Percentiles rank a stretch among this genome's conserved stretches.
Evolutionary conservation across 2,797 vertebrate genomes (phyloP).

Genomic region (Sebastes matsubarae): DNA sequence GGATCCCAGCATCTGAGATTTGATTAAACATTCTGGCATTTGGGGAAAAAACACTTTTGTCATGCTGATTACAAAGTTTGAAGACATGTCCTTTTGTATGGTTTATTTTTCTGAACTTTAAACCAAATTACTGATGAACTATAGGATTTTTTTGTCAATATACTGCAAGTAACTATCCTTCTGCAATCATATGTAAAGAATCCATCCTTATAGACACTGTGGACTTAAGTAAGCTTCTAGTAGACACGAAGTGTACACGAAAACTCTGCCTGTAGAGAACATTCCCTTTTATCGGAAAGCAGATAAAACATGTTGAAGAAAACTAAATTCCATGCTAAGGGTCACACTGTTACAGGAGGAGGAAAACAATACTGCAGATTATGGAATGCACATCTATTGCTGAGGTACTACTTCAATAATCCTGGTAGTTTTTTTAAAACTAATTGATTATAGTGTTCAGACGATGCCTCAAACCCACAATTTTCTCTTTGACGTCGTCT

Average conservation of each 20-base stretch:
- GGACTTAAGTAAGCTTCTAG: not conserved
- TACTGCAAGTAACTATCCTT: not conserved
- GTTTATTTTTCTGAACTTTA: not conserved
- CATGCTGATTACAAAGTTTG: not conserved
- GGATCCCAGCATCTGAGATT: not conserved
- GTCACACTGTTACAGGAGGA: not conserved
- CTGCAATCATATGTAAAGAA: not conserved
- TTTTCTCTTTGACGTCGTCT: slow-evolving; percentile 86
- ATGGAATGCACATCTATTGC: not conserved
- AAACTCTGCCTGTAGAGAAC: not conserved
- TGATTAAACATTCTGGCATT: not conserved
- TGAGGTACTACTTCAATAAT: not conserved
- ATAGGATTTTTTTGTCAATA: not conserved
- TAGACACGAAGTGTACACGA: not conserved
- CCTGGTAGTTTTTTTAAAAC: not conserved
- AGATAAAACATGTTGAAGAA: not conserved
- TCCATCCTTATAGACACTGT: too few species aligned
- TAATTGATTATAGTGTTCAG: not conserved
- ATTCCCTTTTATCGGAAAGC: not conserved
- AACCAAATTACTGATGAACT: not conserved
- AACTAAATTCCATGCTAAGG: not conserved
- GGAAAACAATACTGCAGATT: not conserved
- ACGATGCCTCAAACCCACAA: slow-evolving; percentile 70
- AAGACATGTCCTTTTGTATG: too few species aligned
- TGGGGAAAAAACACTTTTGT: not conserved